Conservation (phyloP, 2,113 vertebrate genomes). For the Dipodomys spectabilis region DNA sequence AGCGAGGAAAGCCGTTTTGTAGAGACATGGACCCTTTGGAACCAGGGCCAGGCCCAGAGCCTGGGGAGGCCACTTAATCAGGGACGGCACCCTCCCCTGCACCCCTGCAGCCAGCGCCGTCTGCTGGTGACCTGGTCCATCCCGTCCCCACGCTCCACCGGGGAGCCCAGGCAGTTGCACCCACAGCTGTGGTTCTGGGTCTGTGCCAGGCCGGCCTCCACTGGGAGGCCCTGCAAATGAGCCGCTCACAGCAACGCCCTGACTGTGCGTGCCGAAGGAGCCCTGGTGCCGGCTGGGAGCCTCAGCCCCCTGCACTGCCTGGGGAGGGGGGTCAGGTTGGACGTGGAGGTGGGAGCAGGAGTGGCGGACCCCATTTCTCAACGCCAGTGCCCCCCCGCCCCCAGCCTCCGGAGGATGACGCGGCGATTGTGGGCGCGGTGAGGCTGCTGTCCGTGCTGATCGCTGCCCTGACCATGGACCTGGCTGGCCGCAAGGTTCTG, state of each 20-base stretch:
- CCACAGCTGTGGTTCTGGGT: fast-evolving
- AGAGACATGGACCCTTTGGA: background rate
- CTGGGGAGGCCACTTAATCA: background rate
- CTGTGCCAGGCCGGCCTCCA: background rate
- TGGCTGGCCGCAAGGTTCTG: constrained; percentile 93
- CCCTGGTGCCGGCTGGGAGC: too few species aligned
- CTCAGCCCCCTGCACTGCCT: background rate
- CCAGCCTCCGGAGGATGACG: constrained; percentile 87
- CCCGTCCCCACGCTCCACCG: too few species aligned
- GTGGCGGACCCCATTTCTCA: background rate
- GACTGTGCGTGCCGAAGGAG: background rate
- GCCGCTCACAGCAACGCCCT: background rate
- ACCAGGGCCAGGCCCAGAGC: background rate
- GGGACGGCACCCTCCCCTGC: background rate
- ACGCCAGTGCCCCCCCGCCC: background rate
- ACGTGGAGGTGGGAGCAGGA: background rate
- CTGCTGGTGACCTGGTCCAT: too few species aligned
- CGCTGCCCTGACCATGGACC: constrained; percentile 94
- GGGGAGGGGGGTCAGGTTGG: fast-evolving
- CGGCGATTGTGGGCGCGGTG: constrained; percentile 92
- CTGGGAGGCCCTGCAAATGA: fast-evolving
- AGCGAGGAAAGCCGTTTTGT: background rate
- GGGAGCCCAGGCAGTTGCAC: background rate
- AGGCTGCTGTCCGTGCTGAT: constrained; percentile 90
- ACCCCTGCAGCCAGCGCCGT: background rate